Conservation (phyloP, 2,113 vertebrate species). For the Brachyhypopomus occidentalis region DNA sequence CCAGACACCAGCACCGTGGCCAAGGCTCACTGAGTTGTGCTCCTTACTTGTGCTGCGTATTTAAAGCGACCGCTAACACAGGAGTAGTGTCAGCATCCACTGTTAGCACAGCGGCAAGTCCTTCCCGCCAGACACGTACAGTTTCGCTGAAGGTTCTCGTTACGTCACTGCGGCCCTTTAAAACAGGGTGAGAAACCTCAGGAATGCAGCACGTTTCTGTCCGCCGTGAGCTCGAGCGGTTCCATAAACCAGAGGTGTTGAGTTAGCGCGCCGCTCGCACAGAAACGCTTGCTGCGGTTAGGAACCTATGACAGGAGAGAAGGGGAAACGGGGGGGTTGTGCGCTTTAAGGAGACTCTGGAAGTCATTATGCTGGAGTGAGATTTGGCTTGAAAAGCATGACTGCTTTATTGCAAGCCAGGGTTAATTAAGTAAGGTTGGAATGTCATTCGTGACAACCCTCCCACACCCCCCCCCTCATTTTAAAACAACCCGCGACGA, state of each 20-base stretch:
- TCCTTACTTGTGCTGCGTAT: too few species aligned
- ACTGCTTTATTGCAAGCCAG: slow-evolving; percentile 40
- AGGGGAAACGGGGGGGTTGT: neutral
- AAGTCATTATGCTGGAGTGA: slow-evolving; percentile 50
- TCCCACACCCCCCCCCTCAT: too few species aligned
- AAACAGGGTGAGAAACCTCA: slow-evolving; percentile 48
- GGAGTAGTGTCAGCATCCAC: too few species aligned
- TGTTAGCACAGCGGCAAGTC: too few species aligned
- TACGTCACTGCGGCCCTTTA: neutral
- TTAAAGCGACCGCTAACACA: too few species aligned
- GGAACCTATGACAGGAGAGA: neutral
- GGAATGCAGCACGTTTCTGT: neutral
- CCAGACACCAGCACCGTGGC: too few species aligned
- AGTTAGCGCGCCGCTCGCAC: too few species aligned
- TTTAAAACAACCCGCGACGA: too few species aligned
- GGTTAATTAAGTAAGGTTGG: slow-evolving; percentile 46
- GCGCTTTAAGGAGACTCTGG: slow-evolving; percentile 40
- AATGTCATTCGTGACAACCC: slow-evolving; percentile 31
- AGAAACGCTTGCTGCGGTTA: neutral
- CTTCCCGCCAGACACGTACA: neutral
- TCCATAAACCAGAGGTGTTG: too few species aligned
- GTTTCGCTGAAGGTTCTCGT: too few species aligned
- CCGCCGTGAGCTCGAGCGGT: neutral
- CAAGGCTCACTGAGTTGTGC: too few species aligned
- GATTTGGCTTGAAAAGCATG: slow-evolving; percentile 45